A percentile compares a stretch with the other conserved stretches of the same genome.
These are phyloP conservation scores for Lepus townsendii DNA, from an alignment of 2,797 vertebrate species.

Conservation along the genomic window DNA sequence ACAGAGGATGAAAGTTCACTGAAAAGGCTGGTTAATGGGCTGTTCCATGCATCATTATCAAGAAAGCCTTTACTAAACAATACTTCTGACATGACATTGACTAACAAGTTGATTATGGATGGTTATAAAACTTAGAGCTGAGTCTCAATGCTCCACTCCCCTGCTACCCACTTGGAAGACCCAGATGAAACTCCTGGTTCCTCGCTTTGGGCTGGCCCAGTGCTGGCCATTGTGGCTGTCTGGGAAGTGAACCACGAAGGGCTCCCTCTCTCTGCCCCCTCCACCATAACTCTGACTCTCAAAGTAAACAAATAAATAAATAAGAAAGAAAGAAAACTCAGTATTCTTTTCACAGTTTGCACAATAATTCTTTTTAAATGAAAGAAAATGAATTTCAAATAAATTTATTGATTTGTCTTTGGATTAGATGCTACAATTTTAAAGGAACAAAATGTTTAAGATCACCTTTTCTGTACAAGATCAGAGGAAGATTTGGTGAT, in stretches of 20 bases:
- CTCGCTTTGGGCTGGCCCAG: too few species aligned
- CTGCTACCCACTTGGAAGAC: too few species aligned
- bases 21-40: neutral
- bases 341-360: neutral
- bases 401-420: neutral
- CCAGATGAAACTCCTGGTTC: too few species aligned
- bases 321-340: neutral
- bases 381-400: slow-evolving; percentile 27
- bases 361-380: slow-evolving; percentile 37
- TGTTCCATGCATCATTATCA: neutral
- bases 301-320: too few species aligned
- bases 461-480: neutral
- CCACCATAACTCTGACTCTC: too few species aligned
- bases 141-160: neutral
- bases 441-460: slow-evolving; percentile 19
- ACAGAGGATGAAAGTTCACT: neutral
- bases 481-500: neutral
- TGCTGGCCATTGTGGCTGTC: too few species aligned
- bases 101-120: neutral
- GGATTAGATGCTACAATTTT: slow-evolving; percentile 33
- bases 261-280: too few species aligned
- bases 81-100: slow-evolving; percentile 24
- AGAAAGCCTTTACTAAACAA: neutral
- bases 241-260: too few species aligned
- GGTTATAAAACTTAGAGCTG: neutral